phyloP scores from a whole-genome alignment of 1,140 invertebrate species.

The Drosophila equinoxialis region DNA sequence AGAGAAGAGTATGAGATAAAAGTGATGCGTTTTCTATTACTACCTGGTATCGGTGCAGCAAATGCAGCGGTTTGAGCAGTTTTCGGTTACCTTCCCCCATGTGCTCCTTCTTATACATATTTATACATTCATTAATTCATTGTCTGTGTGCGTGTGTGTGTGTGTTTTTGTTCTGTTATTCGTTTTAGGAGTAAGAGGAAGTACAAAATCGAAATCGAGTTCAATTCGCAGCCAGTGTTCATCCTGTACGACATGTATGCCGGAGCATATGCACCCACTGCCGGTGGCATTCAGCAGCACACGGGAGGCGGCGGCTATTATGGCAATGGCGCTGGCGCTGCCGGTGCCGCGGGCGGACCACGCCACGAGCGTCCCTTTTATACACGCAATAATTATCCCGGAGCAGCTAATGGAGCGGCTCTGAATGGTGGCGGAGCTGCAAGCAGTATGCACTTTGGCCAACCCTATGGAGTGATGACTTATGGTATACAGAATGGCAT shows the following conservation, averaged over 20 bases:
- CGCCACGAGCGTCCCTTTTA: conserved; percentile 59
- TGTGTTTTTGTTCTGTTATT: not conserved
- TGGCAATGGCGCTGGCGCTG: conserved; percentile 65
- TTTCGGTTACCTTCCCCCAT: not conserved
- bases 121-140: too few species aligned
- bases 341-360: conserved; percentile 44
- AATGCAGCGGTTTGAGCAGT: not conserved
- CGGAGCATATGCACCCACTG: conserved; percentile 73
- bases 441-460: conserved; percentile 64
- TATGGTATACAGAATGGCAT: conserved; percentile 70
- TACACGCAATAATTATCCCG: conserved; percentile 53
- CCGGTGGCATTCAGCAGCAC: conserved; percentile 71
- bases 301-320: conserved; percentile 70
- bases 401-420: conserved; percentile 38
- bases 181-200: conserved; percentile 19
- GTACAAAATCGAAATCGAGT: conserved; percentile 5
- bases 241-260: conserved; percentile 57
- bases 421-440: conserved; percentile 55
- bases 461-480: conserved; percentile 67
- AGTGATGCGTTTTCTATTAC: conserved; percentile 23
- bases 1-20: conserved; percentile 3
- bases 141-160: not conserved
- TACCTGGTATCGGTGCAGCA: conserved; percentile 1
- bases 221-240: conserved; percentile 11
- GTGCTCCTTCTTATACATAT: not conserved